phyloP scores from a whole-genome alignment of 2,888 invertebrate genomes.

The Drosophila niveifrons region DNA sequence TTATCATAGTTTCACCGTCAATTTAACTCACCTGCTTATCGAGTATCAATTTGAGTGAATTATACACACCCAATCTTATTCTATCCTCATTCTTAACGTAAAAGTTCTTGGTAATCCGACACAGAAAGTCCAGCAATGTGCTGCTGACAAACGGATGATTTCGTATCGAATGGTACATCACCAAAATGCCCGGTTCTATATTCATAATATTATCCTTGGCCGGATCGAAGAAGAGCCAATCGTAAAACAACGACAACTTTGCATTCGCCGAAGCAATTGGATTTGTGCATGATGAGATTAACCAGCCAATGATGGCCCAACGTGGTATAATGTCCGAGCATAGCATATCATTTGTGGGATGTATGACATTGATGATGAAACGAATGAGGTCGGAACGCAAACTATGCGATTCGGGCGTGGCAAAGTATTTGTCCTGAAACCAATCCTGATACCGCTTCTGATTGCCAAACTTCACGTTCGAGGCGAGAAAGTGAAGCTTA shows the following conservation, averaged over 20 bases:
- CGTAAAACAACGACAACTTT: slow-evolving; percentile 89
- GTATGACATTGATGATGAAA: slow-evolving; percentile 89
- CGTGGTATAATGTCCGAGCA: slow-evolving; percentile 90
- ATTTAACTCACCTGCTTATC: slow-evolving; percentile 90
- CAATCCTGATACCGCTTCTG: slow-evolving; percentile 90
- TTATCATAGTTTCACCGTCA: neutral
- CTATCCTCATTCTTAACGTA: slow-evolving; percentile 84
- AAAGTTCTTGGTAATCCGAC: slow-evolving; percentile 87
- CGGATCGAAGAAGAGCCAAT: slow-evolving; percentile 90
- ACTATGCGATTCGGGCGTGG: slow-evolving; percentile 89
- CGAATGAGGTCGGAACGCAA: slow-evolving; percentile 90
- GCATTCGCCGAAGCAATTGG: slow-evolving; percentile 89
- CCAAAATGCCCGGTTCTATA: slow-evolving; percentile 89
- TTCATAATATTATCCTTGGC: slow-evolving; percentile 90
- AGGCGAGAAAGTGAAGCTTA: slow-evolving; percentile 88
- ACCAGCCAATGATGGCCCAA: slow-evolving; percentile 91
- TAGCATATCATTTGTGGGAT: slow-evolving; percentile 89
- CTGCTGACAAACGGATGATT: slow-evolving; percentile 89
- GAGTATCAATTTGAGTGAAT: slow-evolving; percentile 84
- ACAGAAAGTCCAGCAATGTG: slow-evolving; percentile 89
- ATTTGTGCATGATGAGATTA: slow-evolving; percentile 89
- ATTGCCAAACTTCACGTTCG: slow-evolving; percentile 88
- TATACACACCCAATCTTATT: slow-evolving; percentile 85
- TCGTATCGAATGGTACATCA: slow-evolving; percentile 89
- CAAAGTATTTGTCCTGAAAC: slow-evolving; percentile 90